phyloP scores from a whole-genome alignment of 2,888 invertebrate species.

The Pegoplata infirma region DNA sequence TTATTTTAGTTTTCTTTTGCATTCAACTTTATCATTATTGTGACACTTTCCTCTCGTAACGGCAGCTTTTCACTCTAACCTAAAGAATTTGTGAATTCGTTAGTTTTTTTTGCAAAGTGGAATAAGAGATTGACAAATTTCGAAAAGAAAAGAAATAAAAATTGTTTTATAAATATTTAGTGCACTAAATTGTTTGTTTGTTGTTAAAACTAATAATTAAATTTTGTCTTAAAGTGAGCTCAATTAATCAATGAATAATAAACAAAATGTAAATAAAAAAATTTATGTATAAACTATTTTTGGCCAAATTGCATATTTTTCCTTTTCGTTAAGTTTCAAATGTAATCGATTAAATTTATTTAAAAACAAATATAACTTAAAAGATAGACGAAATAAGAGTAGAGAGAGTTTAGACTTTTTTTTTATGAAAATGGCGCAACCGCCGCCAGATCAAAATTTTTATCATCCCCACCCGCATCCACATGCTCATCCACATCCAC shows the following conservation, averaged over 20 bases:
- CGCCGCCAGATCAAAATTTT: conserved; percentile 71
- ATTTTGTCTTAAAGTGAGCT: neutral
- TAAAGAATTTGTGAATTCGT: conserved; percentile 57
- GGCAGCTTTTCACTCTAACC: conserved; percentile 39
- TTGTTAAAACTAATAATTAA: neutral
- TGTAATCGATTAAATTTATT: conserved; percentile 40
- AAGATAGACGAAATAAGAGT: conserved; percentile 44
- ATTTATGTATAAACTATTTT: neutral
- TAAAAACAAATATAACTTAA: conserved; percentile 36
- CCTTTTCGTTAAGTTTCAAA: conserved; percentile 60
- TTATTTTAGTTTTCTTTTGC: conserved; percentile 23
- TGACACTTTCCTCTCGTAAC: conserved; percentile 30
- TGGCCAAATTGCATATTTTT: neutral
- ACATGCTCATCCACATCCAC: conserved; percentile 64
- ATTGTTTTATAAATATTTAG: conserved; percentile 4
- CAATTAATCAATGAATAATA: too few relatives aligned
- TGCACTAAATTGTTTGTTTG: neutral
- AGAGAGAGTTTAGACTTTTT: conserved; percentile 26
- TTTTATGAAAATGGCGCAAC: conserved; percentile 70
- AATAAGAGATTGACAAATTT: conserved; percentile 57
- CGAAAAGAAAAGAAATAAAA: conserved; percentile 6
- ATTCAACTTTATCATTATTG: conserved; percentile 21
- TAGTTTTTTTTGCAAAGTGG: conserved; percentile 62
- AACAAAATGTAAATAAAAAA: conserved; percentile 36
- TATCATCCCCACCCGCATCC: conserved; percentile 65